Base-by-base conservation (phyloP, 1,140 invertebrate species). In the Caenorhabditis briggsae region DNA sequence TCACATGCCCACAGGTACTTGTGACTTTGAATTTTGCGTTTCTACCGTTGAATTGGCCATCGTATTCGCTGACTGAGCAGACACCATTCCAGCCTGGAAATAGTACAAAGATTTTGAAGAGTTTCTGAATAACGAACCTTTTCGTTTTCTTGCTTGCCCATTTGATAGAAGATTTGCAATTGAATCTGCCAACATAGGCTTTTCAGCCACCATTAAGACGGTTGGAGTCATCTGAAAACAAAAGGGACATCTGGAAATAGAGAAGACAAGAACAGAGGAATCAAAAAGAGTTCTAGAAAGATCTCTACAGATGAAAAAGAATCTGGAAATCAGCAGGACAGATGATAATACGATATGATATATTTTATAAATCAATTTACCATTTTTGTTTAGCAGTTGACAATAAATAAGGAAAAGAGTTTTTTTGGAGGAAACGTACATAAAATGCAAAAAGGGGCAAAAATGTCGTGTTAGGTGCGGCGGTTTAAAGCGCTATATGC, bases 141-240 rank as follows among this genome's bases (percentile, higher is more conserved):
- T 98, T 92, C 96, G 95, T 0, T 95, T 94, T 14, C 93, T 95
- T 92, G 95, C 95, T 91, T 95, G 95, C 74, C 96, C 95, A 93
- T 96, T 96, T 87, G 97, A 98, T 83, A 99, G 94, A 91, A 99
- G 98, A 92, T 95, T 96, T 0, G 98, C 96, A 48, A 99, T 94
- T 48, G 97, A 97, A 91, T 96, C 95, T 23, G 98, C 98, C 92
- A 99, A 93, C 70, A 97, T 98, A 11, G 98, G 98, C 95, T 99
- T 99, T 93, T 99, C 98, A 89, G 98, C 98, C 87, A 99, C 97
- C 98, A 99, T 99, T 89, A 99, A 95, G 56, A 96, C 96, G 9
- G 94, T 95, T 93, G 96, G 97, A 96, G 97, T 96, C 84, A 84
- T 89, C 83, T 88, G 16, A 55, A 48, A 65, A 87, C 20, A 7